A percentile compares a stretch with the other conserved stretches of the same genome.
Conservation (phyloP, 2,113 vertebrate species). For the mouse (Mus musculus) region DNA sequence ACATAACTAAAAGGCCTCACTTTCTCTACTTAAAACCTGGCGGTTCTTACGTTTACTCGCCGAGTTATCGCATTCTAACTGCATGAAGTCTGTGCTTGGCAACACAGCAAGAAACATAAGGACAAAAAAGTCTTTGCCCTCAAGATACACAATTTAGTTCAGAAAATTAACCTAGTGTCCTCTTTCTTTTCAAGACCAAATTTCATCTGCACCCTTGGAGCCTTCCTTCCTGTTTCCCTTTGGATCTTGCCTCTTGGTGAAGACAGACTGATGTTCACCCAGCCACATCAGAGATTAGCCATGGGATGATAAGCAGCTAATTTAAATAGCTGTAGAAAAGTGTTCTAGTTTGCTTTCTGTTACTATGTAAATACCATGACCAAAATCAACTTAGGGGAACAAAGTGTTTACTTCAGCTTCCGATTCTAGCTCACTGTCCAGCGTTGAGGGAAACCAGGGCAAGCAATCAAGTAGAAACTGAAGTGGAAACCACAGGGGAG, state of each 20-base stretch:
- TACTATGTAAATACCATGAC: neutral
- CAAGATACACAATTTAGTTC: conserved; percentile 1
- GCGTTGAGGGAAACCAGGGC: neutral
- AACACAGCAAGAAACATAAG: neutral
- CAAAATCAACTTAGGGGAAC: neutral
- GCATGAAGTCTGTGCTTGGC: neutral
- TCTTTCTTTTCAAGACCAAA: conserved; percentile 30
- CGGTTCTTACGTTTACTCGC: conserved; percentile 2
- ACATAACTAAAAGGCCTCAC: neutral
- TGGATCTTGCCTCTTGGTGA: neutral
- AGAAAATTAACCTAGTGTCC: neutral
- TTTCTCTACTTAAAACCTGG: neutral
- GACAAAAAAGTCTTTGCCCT: conserved; percentile 23
- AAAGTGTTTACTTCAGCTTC: neutral
- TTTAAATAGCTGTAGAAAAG: neutral
- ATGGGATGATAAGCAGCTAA: neutral
- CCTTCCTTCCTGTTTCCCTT: neutral
- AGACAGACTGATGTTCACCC: neutral
- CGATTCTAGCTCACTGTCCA: neutral
- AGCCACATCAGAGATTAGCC: neutral
- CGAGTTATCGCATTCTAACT: conserved; percentile 23
- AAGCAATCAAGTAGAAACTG: neutral
- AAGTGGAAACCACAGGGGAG: neutral
- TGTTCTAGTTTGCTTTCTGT: neutral
- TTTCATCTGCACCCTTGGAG: neutral